Conservation (phyloP, 2,888 invertebrate genomes). For the Stegana nigrithorax region DNA sequence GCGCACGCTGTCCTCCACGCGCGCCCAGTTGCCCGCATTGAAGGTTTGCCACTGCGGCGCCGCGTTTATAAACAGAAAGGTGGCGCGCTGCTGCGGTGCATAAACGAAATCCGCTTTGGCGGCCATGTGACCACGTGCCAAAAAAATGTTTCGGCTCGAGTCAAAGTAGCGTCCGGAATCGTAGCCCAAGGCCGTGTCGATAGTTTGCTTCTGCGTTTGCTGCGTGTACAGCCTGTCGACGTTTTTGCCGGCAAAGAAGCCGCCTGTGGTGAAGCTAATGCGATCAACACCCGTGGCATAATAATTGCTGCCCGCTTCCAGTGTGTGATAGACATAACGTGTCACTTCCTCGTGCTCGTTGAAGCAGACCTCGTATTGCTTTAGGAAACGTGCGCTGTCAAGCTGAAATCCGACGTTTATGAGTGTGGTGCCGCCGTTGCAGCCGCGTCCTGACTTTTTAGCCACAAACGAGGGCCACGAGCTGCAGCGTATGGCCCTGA, state of each 20-base stretch:
- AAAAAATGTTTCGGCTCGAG: conserved; percentile 42
- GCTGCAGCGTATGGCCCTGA: conserved; percentile 60
- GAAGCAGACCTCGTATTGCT: conserved; percentile 65
- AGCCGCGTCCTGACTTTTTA: conserved; percentile 49
- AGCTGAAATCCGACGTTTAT: conserved; percentile 65
- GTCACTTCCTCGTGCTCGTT: conserved; percentile 61
- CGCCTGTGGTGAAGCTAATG: conserved; percentile 54
- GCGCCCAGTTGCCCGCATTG: conserved; percentile 74
- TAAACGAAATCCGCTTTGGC: conserved; percentile 72
- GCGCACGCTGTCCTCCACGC: conserved; percentile 70
- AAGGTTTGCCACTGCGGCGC: conserved; percentile 74
- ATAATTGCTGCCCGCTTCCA: conserved; percentile 65
- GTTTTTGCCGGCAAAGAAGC: conserved; percentile 56
- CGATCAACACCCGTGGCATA: conserved; percentile 65
- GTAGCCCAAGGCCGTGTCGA: conserved; percentile 56
- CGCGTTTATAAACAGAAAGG: conserved; percentile 72
- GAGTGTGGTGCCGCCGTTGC: conserved; percentile 50
- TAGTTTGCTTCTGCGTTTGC: conserved; percentile 53
- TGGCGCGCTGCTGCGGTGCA: conserved; percentile 70
- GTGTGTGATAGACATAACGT: conserved; percentile 58
- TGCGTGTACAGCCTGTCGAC: conserved; percentile 61
- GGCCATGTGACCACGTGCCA: conserved; percentile 71
- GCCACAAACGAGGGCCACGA: conserved; percentile 53
- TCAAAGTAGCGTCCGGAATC: conserved; percentile 45
- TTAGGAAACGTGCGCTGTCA: conserved; percentile 50